A percentile compares a stretch with the other conserved stretches of the same genome.
phyloP scores from a whole-genome alignment of 1,140 invertebrate species.

The Melipona quadrifasciata region DNA sequence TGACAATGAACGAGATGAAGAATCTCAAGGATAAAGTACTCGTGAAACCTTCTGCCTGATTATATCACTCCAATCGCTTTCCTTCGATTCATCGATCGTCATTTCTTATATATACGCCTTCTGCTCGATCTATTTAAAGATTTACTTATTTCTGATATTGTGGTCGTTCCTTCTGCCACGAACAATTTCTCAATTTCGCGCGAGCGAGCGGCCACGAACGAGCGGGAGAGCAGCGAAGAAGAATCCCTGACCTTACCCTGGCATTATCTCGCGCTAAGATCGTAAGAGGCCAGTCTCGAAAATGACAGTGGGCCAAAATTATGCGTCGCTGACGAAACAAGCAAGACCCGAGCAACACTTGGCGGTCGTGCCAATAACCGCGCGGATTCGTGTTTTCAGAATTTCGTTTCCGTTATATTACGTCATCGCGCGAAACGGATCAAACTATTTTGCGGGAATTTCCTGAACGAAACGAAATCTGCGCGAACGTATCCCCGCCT shows the following conservation, averaged over 20 bases:
- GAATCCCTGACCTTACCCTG: slow-evolving; percentile 68
- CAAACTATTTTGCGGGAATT: not conserved
- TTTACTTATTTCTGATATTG: not conserved
- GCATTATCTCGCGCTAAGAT: slow-evolving; percentile 40
- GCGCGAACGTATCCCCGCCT: too few species aligned
- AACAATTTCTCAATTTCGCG: too few species aligned
- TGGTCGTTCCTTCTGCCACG: too few species aligned
- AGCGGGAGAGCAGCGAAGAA: slow-evolving; percentile 29
- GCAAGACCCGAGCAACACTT: slow-evolving; percentile 59
- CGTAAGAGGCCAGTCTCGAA: slow-evolving; percentile 27
- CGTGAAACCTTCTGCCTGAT: not conserved
- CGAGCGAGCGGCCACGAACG: not conserved
- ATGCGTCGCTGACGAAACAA: slow-evolving; percentile 67
- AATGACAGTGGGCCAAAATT: slow-evolving; percentile 65
- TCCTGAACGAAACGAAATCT: not conserved
- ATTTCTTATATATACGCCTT: not conserved
- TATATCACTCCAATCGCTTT: not conserved
- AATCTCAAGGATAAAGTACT: slow-evolving; percentile 12
- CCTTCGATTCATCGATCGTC: not conserved
- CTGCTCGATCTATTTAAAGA: not conserved
- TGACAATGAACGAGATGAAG: not conserved
- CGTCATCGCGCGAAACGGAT: slow-evolving; percentile 11
- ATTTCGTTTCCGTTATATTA: slow-evolving; percentile 58
- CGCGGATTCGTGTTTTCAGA: slow-evolving; percentile 50
- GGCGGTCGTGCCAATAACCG: slow-evolving; percentile 68